phyloP scores from a whole-genome alignment of 1,140 invertebrate species.

The Trypoxylus dichotomus region DNA sequence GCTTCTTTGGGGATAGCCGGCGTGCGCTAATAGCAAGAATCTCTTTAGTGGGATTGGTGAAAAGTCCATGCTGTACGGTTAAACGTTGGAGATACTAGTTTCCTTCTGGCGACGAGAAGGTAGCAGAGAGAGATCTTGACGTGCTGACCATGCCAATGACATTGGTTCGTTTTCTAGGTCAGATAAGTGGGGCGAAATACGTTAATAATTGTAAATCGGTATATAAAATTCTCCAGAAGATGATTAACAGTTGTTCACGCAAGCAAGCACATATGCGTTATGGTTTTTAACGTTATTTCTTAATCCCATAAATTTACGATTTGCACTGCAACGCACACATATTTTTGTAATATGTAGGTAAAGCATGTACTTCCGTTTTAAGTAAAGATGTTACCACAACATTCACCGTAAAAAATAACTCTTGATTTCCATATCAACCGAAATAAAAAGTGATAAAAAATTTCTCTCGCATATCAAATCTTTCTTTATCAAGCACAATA shows the following conservation, averaged over 20 bases:
- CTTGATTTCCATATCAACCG: neutral
- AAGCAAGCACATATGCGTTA: too few species aligned
- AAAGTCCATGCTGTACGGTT: slow-evolving; percentile 6
- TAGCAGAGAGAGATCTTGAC: slow-evolving; percentile 9
- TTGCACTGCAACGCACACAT: too few species aligned
- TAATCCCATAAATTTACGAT: too few species aligned
- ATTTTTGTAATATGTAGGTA: too few species aligned
- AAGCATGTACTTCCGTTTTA: too few species aligned
- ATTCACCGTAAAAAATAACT: neutral
- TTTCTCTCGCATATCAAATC: slow-evolving; percentile 30
- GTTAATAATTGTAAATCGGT: slow-evolving; percentile 13
- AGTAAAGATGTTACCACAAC: too few species aligned
- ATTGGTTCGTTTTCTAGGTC: slow-evolving; percentile 10
- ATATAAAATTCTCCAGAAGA: neutral
- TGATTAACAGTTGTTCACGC: neutral
- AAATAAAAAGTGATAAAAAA: slow-evolving; percentile 27
- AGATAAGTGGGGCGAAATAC: slow-evolving; percentile 18
- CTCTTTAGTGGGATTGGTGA: neutral
- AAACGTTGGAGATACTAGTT: slow-evolving; percentile 6
- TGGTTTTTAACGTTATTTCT: too few species aligned
- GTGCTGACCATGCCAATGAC: slow-evolving; percentile 20
- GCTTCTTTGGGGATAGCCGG: slow-evolving; percentile 2
- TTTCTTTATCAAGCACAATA: too few species aligned
- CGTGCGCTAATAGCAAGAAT: neutral
- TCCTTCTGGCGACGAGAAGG: neutral